Base-by-base conservation (phyloP, 2,797 vertebrate genomes). In the Sebastes variabilis region DNA sequence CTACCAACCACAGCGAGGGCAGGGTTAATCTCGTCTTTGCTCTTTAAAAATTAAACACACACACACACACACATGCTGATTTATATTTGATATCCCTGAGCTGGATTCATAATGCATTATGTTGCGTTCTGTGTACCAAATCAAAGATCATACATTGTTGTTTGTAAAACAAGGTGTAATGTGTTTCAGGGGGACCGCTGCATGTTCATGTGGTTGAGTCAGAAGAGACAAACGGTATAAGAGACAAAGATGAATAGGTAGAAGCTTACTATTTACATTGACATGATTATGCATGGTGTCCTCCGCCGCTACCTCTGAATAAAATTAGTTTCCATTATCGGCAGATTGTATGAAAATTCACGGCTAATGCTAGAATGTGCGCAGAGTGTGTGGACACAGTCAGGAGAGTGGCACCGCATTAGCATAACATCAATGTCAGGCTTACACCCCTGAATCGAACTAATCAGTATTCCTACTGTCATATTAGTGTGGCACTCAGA, bases 361-460 rank as follows among this genome's bases (percentile, higher is more conserved):
- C 79, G 56, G 79, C 74, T 84, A 80, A 88, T 64, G 76, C 87
- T 72, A 20, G 81, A 54, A 88, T 83, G 77, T 79, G 84, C 68
- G 84, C 54, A 9, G 68, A 25, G 75, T 79, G 84, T 85, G 85
- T 85, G 92, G 86, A 90, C 89, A 81, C 73, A 72, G 84, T 54
- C 70, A 3, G 80, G 75, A 88, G 85, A 91, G 86, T 85, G 85
- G 75, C 74, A 9, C 65, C 2, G 79, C 75, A 94, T 94, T 94
- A 92, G 84, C 93, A 94, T 94, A 93, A 89, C 90, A 93, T 93
- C 91, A 90, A 82, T 89, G 90, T 91, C 88, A 88, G 84, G 83
- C 88, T 81, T 66, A 77, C 76, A 85, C 81, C 74, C 75, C 84
- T 77, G 87, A 87, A 82, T 86, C 8, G 30, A 83, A 83, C 82